Conservation (phyloP, 2,797 vertebrate genomes). For the Hemibagrus guttatus region DNA sequence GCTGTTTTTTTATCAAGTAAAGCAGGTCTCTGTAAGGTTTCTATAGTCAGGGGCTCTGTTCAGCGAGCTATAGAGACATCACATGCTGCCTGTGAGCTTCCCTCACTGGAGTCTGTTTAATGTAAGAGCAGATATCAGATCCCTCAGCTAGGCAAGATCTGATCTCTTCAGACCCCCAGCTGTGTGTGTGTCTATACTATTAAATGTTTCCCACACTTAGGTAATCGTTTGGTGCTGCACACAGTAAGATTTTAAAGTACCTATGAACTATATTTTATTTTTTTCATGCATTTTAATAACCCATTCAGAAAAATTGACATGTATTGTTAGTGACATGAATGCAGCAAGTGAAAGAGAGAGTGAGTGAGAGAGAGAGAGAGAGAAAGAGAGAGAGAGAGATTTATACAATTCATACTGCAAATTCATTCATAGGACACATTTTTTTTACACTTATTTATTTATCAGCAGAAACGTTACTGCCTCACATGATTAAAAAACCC, state of each 20-base stretch:
- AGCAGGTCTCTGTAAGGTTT: slow-evolving; percentile 17
- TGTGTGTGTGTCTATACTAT: neutral
- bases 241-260: neutral
- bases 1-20: neutral
- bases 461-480: neutral
- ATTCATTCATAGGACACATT: too few species aligned
- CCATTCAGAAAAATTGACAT: neutral
- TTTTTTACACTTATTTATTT: neutral
- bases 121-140: neutral
- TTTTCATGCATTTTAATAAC: neutral
- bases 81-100: slow-evolving; percentile 16
- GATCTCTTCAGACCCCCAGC: neutral
- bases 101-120: slow-evolving; percentile 2
- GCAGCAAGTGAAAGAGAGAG: neutral
- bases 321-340: neutral
- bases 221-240: neutral
- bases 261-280: neutral
- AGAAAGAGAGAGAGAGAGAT: neutral
- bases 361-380: neutral
- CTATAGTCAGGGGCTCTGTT: slow-evolving; percentile 25
- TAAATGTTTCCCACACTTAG: neutral
- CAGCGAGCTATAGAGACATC: slow-evolving; percentile 25
- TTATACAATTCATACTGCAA: neutral
- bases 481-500: neutral
- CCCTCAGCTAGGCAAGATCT: neutral